Evolutionary conservation across 92 coral and sea anemone genomes (phyloP), one percentile per base, ranked within the genome.

Genomic region (Heliopora coerulea): DNA sequence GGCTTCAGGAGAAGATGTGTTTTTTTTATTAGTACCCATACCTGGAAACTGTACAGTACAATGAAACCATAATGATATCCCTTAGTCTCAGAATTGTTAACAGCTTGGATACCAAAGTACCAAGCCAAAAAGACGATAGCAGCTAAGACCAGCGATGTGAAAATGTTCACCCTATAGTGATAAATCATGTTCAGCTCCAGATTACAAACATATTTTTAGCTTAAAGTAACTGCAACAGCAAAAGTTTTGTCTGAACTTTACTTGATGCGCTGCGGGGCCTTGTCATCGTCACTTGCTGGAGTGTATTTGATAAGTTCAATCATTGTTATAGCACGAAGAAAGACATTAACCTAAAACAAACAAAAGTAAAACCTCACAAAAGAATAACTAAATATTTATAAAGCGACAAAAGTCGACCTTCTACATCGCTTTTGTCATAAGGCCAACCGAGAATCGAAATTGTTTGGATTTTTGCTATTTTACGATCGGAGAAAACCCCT

Each of bases 41-140:
- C 76, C 62, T 69, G 76, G 49, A 69, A 69, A 52, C 46, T 26
- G 25, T 69, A 69, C 25, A 69, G 62, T 12, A 69, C 18, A 56
- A 69, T 28, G 30, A 69, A 69, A 19, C 76, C 62, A 34, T 49
- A 69, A 69, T 69, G 76, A 31, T 69, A 69, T 69, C 76, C 76
- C 52, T 69, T 69, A 26, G 62, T 49, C 13, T 69, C 76, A 28
- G 62, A 49, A 28, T 69, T 49, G 28, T 69, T 69, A 11, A 69
- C 62, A 25, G 76, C 76, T 52, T 54, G 13, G 12, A 69, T 49
- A 1, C 76, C 76, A 21, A 69, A 17, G 30, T 2, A 49, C 76
- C 76, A 69, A 1, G 76, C 76, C 12, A 28, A 15, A 11, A 69
- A 69, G 8, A 69, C 76, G 0, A 69, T 62, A 52, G 28, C n/a